Conservation (phyloP, 2,797 vertebrate genomes). For the Sebastes matsubarae region DNA sequence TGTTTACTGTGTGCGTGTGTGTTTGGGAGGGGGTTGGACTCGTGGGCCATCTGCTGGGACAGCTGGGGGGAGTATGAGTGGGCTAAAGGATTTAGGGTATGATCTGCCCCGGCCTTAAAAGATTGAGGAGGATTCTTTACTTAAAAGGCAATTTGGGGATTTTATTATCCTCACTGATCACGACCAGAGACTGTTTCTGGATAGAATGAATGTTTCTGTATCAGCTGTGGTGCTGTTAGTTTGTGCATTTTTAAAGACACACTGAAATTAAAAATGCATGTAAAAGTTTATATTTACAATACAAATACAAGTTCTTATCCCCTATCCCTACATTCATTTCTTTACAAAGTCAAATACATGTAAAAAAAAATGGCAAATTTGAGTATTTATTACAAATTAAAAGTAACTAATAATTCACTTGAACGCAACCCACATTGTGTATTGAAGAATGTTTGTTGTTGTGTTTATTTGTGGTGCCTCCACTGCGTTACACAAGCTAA, state of each 20-base stretch:
- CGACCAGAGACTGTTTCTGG: not conserved
- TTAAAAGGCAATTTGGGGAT: constrained; percentile 48
- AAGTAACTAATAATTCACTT: not conserved
- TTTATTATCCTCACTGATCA: constrained; percentile 11
- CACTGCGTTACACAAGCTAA: not conserved
- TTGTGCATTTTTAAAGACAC: not conserved
- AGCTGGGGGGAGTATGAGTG: constrained; percentile 65
- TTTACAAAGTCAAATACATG: not conserved
- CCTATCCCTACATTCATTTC: no score
- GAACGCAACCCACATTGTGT: not conserved
- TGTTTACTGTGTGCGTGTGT: constrained; percentile 10
- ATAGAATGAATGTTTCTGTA: not conserved
- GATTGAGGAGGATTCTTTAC: constrained; percentile 46
- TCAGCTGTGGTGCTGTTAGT: not conserved
- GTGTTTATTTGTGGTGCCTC: not conserved
- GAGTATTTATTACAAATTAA: not conserved
- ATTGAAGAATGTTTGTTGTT: not conserved
- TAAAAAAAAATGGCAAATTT: not conserved
- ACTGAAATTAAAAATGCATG: not conserved
- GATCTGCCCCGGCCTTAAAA: constrained; percentile 52
- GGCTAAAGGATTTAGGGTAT: constrained; percentile 59
- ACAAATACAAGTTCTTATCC: not conserved
- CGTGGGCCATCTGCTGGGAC: constrained; percentile 77
- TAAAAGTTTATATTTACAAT: not conserved
- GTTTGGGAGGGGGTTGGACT: constrained; percentile 15